Base-by-base conservation (phyloP, 2,888 invertebrate species). In the Aphodius sticticus region DNA sequence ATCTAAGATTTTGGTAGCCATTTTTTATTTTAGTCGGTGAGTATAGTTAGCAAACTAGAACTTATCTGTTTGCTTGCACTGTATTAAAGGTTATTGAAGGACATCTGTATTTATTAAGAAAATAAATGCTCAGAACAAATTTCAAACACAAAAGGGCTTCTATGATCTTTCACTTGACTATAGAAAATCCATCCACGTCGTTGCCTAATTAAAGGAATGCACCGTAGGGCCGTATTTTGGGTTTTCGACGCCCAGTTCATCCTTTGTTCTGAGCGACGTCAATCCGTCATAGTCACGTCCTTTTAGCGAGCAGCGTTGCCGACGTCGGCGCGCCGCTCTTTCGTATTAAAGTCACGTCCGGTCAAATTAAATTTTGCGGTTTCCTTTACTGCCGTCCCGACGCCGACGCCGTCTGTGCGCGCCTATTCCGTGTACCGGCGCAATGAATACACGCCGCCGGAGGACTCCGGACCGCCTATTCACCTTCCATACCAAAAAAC, bases 341-440 rank as follows among this genome's bases (percentile, higher is more conserved):
- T 74, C 80, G 80, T 82, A 86, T 83, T 86, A 82, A 82, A 84
- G 85, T 87, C 87, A 87, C 87, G 87, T 87, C 84, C 84, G 83
- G 84, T 84, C 85, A 87, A 87, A 87, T 87, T 87, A 86, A 87
- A 87, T 87, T 87, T 87, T 87, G 87, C 84, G 86, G 85, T 84
- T 81, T 82, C 79, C 81, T 80, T 77, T 78, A 78, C 80, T 80
- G 77, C 79, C 78, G 71, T 76, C 76, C 78, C 74, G 74, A 74
- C 74, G 36, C 74, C 74, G 35, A 70, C 70, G 70, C 70, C 74
- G 53, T 53, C 53, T 53, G 53, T 53, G 53, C 53, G 53, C 53
- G 53, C 12, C 53, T 53, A 53, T 53, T 3, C 53, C 53, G 53
- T 78, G 78, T 80, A 78, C 76, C 16, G 76, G 76, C 80, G 53